These are phyloP conservation scores for Amiota mariae DNA, from an alignment of 2,888 invertebrate species.

Conservation along the genomic window DNA sequence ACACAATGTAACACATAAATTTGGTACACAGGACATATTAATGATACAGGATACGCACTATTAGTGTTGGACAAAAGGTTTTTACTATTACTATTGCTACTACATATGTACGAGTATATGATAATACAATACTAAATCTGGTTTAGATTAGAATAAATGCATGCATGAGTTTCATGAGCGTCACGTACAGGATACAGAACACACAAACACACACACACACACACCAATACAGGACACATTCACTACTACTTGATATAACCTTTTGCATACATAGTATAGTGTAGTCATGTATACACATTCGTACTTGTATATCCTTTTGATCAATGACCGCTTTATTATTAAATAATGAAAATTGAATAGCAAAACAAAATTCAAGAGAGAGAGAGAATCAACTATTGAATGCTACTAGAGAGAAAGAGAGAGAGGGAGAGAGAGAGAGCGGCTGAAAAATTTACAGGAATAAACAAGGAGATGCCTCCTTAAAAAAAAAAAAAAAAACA, in stretches of 20 bases:
- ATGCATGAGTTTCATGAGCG: background rate
- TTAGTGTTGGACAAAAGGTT: no score
- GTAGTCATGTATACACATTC: background rate
- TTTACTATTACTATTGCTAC: no score
- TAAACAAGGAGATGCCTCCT: background rate
- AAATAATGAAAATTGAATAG: conserved; percentile 69
- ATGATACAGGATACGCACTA: no score
- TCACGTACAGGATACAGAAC: conserved; percentile 6
- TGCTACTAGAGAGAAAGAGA: background rate
- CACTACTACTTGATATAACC: no score
- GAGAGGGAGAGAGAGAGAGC: background rate
- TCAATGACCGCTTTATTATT: conserved; percentile 58
- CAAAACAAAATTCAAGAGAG: conserved; percentile 19
- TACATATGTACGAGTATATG: no score
- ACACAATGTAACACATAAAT: background rate
- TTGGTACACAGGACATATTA: background rate
- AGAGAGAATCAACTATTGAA: no score
- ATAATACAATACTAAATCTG: no score
- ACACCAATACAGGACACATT: no score
- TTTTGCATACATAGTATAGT: background rate
- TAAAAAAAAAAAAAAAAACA: background rate
- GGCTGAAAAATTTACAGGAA: background rate
- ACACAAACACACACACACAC: background rate
- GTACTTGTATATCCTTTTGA: conserved; percentile 20
- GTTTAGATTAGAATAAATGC: no score